Base-by-base conservation (phyloP, 2,888 invertebrate genomes). In the Seira musarum region DNA sequence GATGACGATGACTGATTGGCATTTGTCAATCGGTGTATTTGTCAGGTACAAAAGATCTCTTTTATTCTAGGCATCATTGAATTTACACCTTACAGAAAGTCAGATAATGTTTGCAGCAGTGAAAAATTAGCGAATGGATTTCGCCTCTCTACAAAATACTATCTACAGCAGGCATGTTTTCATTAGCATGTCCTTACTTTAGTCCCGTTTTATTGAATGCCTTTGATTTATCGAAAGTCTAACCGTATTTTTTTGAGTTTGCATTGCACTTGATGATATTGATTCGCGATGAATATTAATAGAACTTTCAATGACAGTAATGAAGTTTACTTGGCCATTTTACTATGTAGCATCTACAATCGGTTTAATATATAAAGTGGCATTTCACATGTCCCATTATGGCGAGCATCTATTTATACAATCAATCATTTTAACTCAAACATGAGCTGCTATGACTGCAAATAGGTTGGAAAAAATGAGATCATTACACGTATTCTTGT, bases 1-100 rank as follows among this genome's bases (percentile, higher is more conserved):
- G 63, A 74, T 61, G 63, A 80, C 24, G 63, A 74, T 75, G 64
- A 65, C 70, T 74, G 80, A 80, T 80, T 80, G 80, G 71, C 80
- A 75, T 80, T 80, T 80, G 75, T 80, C 75, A 71, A 75, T 66
- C 74, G 49, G 72, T 63, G 21, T 1, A 64, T 69, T 80, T 57
- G 68, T 74, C 73, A 74, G 70, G 25, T 46, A 60, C 60, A 60
- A 60, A 21, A 21, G 60, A 22, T 2, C 21, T 5, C 22, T 60
- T 60, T 60, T 19, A 60, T 60, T 60, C 13, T 8, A 60, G 60
- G 21, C 22, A 60, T 60, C 2, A 60, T 60, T 60, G 60, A 60
- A 21, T 60, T 60, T 60, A 22, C 60, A 60, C 22, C 60, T 19
- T 19, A 60, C 60, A 21, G 21, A 21, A 60, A 60, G 19, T 5